These are phyloP conservation scores for Discoglossus pictus DNA, from an alignment of 2,797 vertebrate genomes.

Conservation along the genomic window DNA sequence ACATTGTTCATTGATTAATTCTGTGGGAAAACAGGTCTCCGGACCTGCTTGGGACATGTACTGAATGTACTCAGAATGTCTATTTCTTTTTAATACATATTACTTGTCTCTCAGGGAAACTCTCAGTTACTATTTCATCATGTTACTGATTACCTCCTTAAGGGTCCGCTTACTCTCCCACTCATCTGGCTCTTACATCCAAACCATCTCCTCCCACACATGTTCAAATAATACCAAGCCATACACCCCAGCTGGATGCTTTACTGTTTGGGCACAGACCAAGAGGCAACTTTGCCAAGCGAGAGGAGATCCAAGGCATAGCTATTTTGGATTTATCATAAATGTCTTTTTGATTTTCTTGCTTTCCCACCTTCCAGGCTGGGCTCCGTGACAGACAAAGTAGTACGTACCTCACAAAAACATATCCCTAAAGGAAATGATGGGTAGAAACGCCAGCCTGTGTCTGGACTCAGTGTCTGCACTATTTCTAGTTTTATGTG, in stretches of 20 bases:
- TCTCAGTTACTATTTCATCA: no score
- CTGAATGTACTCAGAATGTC: no score
- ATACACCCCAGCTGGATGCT: not conserved
- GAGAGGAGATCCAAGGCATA: conserved; percentile 27
- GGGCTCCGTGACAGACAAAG: conserved; percentile 12
- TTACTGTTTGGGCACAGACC: conserved; percentile 10
- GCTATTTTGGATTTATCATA: conserved; percentile 29
- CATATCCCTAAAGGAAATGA: conserved; percentile 3
- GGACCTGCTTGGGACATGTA: no score
- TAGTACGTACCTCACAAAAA: conserved; percentile 26
- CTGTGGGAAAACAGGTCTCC: no score
- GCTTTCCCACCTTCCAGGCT: conserved; percentile 21
- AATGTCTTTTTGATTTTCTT: conserved; percentile 15
- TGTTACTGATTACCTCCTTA: not conserved
- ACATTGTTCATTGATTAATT: no score
- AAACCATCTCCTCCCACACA: conserved; percentile 22
- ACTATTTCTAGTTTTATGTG: conserved; percentile 5
- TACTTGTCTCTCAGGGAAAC: no score
- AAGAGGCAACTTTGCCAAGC: conserved; percentile 6
- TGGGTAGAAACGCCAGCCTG: not conserved
- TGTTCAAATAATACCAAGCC: not conserved
- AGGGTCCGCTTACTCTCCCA: not conserved
- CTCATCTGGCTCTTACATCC: not conserved
- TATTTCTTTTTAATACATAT: no score
- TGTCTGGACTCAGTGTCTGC: conserved; percentile 1